A percentile compares a stretch with the other conserved stretches of the same genome.
These are phyloP conservation scores for Megalops atlanticus DNA, from an alignment of 2,113 vertebrate species.

Conservation along the genomic window DNA sequence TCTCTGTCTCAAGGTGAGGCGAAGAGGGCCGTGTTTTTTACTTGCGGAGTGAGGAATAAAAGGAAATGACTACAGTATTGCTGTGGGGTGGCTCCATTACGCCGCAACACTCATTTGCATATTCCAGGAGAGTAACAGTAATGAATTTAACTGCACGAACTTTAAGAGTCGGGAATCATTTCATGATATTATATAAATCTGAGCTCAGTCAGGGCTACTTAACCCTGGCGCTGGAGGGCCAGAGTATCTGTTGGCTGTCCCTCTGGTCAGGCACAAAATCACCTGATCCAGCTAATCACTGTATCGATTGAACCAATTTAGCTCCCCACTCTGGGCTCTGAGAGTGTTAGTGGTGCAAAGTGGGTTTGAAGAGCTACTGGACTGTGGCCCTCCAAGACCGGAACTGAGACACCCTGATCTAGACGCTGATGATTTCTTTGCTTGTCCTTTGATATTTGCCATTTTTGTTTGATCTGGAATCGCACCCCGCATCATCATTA, in stretches of 20 bases:
- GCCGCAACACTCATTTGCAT: not conserved
- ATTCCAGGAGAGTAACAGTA: not conserved
- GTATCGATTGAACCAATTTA: too few relatives aligned
- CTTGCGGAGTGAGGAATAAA: not conserved
- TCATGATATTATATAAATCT: not conserved
- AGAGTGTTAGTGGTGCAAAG: too few relatives aligned
- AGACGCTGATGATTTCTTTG: too few relatives aligned
- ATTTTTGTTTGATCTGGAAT: too few relatives aligned
- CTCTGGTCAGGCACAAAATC: too few relatives aligned
- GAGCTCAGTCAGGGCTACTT: not conserved
- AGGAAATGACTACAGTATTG: not conserved
- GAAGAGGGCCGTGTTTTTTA: not conserved
- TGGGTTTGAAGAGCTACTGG: too few relatives aligned
- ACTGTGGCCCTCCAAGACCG: too few relatives aligned
- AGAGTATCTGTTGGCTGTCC: not conserved
- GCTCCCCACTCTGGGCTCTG: too few relatives aligned
- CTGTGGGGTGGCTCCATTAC: not conserved
- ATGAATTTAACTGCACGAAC: not conserved
- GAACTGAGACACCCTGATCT: too few relatives aligned
- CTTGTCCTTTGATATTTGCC: too few relatives aligned
- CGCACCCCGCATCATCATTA: too few relatives aligned
- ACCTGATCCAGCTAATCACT: too few relatives aligned
- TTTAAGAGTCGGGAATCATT: not conserved
- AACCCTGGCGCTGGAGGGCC: not conserved
- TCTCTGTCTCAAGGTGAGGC: not conserved